Conservation (phyloP, 2,888 invertebrate genomes). For the Venusia cambrica region DNA sequence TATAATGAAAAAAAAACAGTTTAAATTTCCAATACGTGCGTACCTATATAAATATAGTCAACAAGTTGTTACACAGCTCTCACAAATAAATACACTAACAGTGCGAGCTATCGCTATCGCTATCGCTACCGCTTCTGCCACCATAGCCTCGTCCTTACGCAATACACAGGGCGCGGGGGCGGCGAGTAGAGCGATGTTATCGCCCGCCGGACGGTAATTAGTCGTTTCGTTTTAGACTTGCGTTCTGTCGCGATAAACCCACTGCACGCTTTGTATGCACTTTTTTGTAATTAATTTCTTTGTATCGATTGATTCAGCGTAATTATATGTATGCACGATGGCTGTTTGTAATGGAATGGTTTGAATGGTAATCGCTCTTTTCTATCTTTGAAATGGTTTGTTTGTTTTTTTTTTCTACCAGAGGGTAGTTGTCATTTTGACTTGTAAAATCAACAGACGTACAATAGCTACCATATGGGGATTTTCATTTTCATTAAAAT, state of each 20-base stretch:
- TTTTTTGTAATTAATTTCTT: constrained; percentile 65
- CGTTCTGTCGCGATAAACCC: constrained; percentile 56
- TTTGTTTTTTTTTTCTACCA: too few species aligned
- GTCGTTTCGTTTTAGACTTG: constrained; percentile 68
- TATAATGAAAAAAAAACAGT: too few species aligned
- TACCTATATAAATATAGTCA: too few species aligned
- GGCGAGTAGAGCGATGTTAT: constrained; percentile 50
- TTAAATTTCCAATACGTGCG: too few species aligned
- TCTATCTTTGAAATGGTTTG: constrained; percentile 17
- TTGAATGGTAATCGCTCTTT: constrained; percentile 12
- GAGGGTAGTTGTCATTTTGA: background rate
- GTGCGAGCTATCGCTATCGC: too few species aligned
- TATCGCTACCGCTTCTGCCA: constrained; percentile 2
- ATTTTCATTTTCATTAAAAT: too few species aligned
- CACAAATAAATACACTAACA: too few species aligned
- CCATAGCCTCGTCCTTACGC: constrained; percentile 3
- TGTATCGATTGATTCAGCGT: constrained; percentile 55
- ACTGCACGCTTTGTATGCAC: constrained; percentile 59
- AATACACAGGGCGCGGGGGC: constrained; percentile 18
- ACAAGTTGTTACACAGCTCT: too few species aligned
- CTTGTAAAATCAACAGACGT: background rate
- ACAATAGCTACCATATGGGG: too few species aligned
- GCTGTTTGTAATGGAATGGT: constrained; percentile 20
- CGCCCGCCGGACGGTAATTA: constrained; percentile 61
- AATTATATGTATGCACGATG: constrained; percentile 33